Evolutionary conservation across 2,888 invertebrate species (phyloP), one percentile per base, ranked within the genome.

Genomic region (Eristalis pertinax): DNA sequence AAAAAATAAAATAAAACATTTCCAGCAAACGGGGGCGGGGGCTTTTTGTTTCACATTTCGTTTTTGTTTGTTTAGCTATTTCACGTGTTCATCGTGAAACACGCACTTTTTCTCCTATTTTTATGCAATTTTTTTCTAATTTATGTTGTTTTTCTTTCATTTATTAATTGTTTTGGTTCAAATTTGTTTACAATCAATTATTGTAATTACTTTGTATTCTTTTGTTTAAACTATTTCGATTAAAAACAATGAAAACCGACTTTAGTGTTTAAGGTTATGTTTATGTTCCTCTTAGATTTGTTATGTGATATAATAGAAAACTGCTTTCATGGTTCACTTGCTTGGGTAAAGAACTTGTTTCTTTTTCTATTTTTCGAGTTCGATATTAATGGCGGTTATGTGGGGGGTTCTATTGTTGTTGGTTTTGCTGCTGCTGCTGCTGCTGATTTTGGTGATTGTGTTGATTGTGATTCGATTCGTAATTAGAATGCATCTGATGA

Each of bases 401-500:
- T 1, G 11, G 24, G 32, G 43, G 32, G 10, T 32, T 4, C 10
- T 65, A 65, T 11, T 65, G 24, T 19, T 75, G 72, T 78, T 84
- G 89, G 63, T 80, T 68, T 13, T 70, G 77, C 63, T 89, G 72
- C 70, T 89, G 69, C 82, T 89, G 89, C 22, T 90, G 88, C 35
- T 86, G 78, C 24, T 81, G 78, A 73, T 90, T 78, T 29, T 78
- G 65, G 62, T 86, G 84, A 32, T 90, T 89, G 79, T 85, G 80
- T 38, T 89, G 80, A 63, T 89, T 89, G 26, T 89, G 90, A 56
- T 80, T 83, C 62, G 81, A 84, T 22, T 90, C 84, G 24, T 84
- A 77, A 60, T 74, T 74, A 60, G 64, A 62, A 19, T 90, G 89
- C 32, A 89, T 89, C 26, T 90, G 90, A 69, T 88, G 88, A 67